Conservation (phyloP, 2,888 invertebrate species). For the Melitaea athalia region DNA sequence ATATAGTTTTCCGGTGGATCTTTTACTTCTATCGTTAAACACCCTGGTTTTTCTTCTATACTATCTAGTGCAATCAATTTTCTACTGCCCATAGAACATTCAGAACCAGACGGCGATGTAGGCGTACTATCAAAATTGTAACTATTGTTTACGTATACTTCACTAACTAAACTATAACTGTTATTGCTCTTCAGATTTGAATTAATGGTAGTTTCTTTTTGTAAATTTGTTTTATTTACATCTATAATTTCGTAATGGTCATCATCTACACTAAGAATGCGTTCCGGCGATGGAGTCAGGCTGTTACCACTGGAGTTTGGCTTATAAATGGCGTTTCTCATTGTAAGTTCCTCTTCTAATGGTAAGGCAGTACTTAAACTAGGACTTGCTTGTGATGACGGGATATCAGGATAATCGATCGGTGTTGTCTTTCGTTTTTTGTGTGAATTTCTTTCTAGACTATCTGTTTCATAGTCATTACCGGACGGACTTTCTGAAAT, state of each 20-base stretch:
- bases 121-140: constrained; percentile 85
- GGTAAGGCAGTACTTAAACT: constrained; percentile 88
- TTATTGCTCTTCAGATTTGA: constrained; percentile 57
- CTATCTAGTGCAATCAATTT: constrained; percentile 80
- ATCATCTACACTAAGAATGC: constrained; percentile 58
- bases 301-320: constrained; percentile 82
- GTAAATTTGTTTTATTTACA: constrained; percentile 50
- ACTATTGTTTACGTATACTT: constrained; percentile 90
- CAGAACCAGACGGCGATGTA: constrained; percentile 82
- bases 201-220: constrained; percentile 40
- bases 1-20: constrained; percentile 90
- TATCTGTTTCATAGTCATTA: constrained; percentile 88
- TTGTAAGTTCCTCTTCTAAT: constrained; percentile 90
- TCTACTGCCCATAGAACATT: constrained; percentile 82
- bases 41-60: constrained; percentile 86
- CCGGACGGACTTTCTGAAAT: constrained; percentile 68
- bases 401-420: constrained; percentile 84
- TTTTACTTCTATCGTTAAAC: constrained; percentile 91
- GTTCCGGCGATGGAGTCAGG: constrained; percentile 71
- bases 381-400: constrained; percentile 87
- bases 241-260: constrained; percentile 75
- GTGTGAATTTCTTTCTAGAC: constrained; percentile 84
- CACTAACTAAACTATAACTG: constrained; percentile 87
- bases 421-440: constrained; percentile 82
- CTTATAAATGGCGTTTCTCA: constrained; percentile 88